Base-by-base conservation (phyloP, 1,140 invertebrate genomes). In the Drosophila rufa region DNA sequence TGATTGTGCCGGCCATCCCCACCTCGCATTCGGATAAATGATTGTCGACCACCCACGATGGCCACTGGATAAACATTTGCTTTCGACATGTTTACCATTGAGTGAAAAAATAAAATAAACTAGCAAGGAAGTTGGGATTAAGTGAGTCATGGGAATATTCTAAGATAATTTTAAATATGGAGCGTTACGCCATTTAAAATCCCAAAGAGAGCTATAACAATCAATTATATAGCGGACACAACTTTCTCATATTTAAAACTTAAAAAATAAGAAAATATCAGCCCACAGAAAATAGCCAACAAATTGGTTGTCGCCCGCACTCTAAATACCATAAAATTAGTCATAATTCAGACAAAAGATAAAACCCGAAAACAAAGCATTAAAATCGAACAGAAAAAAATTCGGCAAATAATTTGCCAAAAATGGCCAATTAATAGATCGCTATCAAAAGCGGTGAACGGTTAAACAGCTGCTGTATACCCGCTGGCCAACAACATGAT, bases 291-390 rank as follows among this genome's bases (percentile, higher is more conserved):
- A 36, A 53, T 36, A 22, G 3, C 11, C 19, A n/a, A 43, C 38
- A 43, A 60, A 48, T 50, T 60, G 36, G 69, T 51, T 30, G 47
- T 45, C 61, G 77, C 42, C 75, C 57, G 81, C 85, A 90, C 84
- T 89, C 80, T 85, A 89, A 89, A 89, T 85, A 75, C 81, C 81
- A 64, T 33, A 14, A 66, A 78, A 71, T 89, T 89, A 90, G 84
- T 89, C 84, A 89, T 81, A 57, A 68, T 74, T 80, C 55, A 73
- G 68, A 76, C 69, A 68, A 47, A 61, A 53, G 50, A 47, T 40
- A 79, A 47, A 46, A 33, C 46, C 46, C 61, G 62, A 60, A 64
- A 66, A 53, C 76, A 55, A 62, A 46, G 25, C 57, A 60, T 71
- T 48, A 61, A 70, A 25, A 48, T 38, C 33, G n/a, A 38, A 8